Conservation (phyloP, 2,888 invertebrate genomes). For the Chromoteleia sp. region DNA sequence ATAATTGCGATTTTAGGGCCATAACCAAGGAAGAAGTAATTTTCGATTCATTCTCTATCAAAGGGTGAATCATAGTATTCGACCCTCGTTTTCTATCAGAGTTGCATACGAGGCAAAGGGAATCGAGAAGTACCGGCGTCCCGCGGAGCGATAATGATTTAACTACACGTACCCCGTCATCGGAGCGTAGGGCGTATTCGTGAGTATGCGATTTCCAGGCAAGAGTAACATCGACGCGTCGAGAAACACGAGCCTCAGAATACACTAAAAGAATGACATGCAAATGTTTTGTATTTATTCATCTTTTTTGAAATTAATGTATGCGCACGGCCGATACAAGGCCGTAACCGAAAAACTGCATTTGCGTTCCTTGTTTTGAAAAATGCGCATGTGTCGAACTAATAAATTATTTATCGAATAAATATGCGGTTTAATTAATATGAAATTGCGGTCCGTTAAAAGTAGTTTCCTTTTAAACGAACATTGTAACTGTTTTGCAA, state of each 20-base stretch:
- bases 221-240: constrained; percentile 65
- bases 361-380: constrained; percentile 25
- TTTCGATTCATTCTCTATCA: constrained; percentile 65
- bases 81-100: constrained; percentile 65
- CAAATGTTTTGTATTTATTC: constrained; percentile 65
- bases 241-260: constrained; percentile 63
- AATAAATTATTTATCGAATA: constrained; percentile 48
- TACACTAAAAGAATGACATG: constrained; percentile 65
- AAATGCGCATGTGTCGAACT: constrained; percentile 30
- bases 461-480: constrained; percentile 1
- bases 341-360: constrained; percentile 34
- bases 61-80: constrained; percentile 66
- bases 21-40: constrained; percentile 68
- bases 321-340: constrained; percentile 46
- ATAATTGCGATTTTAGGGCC: constrained; percentile 67
- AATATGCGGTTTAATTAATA: constrained; percentile 33
- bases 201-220: constrained; percentile 68
- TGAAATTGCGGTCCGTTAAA: neutral
- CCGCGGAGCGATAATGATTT: constrained; percentile 70
- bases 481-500: too few relatives aligned
- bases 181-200: constrained; percentile 65
- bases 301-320: constrained; percentile 60
- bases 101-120: constrained; percentile 65
- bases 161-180: constrained; percentile 70
- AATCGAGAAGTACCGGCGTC: constrained; percentile 68